Percentiles rank a stretch among this genome's conserved stretches.
Conservation (phyloP, 2,888 invertebrate genomes). For the Myopa tessellatipennis region DNA sequence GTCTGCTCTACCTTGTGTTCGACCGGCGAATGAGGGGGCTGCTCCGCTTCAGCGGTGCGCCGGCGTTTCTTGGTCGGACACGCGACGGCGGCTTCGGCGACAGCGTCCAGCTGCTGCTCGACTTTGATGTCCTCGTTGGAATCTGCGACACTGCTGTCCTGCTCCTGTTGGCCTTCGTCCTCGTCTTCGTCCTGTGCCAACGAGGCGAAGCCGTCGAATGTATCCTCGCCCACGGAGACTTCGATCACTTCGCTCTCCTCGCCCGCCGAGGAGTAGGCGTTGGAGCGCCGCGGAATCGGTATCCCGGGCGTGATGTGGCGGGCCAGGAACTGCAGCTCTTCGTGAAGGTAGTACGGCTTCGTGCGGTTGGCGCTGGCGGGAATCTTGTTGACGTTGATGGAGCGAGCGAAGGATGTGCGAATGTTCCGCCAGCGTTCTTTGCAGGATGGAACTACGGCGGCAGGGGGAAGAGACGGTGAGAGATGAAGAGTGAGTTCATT, state of each 20-base stretch:
- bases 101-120: neutral
- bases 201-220: constrained; percentile 51
- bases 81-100: constrained; percentile 3
- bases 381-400: constrained; percentile 59
- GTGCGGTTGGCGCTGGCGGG: constrained; percentile 57
- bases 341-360: constrained; percentile 57
- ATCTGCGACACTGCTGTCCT: constrained; percentile 38
- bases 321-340: constrained; percentile 55
- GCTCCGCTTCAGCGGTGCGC: constrained; percentile 30
- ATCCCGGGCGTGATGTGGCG: constrained; percentile 56
- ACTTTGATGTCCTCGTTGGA: constrained; percentile 26
- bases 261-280: constrained; percentile 45
- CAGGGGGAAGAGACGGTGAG: neutral
- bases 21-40: constrained; percentile 11
- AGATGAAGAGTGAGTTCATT: neutral
- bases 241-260: constrained; percentile 52
- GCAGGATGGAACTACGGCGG: constrained; percentile 56
- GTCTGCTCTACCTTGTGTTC: constrained; percentile 25
- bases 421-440: constrained; percentile 66
- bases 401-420: constrained; percentile 63
- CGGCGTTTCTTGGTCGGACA: constrained; percentile 46
- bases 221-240: constrained; percentile 50
- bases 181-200: constrained; percentile 43
- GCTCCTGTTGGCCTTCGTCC: constrained; percentile 10
- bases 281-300: constrained; percentile 50